Evolutionary conservation across 2,888 invertebrate genomes (phyloP).

Genomic region (Amiota mariae): DNA sequence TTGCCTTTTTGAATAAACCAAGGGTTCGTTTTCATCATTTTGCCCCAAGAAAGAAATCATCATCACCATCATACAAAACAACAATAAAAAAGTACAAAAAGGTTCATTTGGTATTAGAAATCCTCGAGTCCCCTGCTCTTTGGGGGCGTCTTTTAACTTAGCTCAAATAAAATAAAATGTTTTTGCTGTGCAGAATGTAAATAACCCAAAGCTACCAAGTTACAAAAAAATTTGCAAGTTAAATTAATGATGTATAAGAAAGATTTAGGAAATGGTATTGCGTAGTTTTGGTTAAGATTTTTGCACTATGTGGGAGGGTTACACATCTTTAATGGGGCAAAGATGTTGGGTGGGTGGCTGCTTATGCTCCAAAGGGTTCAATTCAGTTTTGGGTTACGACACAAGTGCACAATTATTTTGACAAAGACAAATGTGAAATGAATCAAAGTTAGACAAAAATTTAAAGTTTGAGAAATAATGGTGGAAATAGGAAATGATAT

Average conservation of each 20-base stretch:
- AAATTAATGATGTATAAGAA: slow-evolving; percentile 64
- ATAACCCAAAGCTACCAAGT: slow-evolving; percentile 51
- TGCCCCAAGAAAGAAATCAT: background rate
- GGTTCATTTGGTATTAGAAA: slow-evolving; percentile 46
- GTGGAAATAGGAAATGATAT: no score
- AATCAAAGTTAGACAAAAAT: background rate
- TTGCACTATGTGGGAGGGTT: no score
- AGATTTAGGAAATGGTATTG: background rate
- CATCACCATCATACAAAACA: background rate
- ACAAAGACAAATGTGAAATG: slow-evolving; percentile 24
- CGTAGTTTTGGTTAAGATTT: background rate
- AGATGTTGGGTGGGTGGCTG: no score
- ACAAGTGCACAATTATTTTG: background rate
- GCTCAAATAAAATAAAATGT: slow-evolving; percentile 29
- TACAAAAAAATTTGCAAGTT: slow-evolving; percentile 51
- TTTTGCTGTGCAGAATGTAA: background rate
- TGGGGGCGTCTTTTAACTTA: background rate
- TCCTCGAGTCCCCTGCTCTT: slow-evolving; percentile 9
- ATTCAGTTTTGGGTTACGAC: background rate
- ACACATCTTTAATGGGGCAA: no score
- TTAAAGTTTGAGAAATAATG: slow-evolving; percentile 38
- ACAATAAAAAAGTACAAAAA: slow-evolving; percentile 43
- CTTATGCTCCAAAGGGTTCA: background rate
- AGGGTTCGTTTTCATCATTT: background rate
- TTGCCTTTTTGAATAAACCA: slow-evolving; percentile 17